A percentile compares a stretch with the other conserved stretches of the same genome.
Evolutionary conservation across 2,888 invertebrate species (phyloP).

Genomic region (Apocheima hispidaria): DNA sequence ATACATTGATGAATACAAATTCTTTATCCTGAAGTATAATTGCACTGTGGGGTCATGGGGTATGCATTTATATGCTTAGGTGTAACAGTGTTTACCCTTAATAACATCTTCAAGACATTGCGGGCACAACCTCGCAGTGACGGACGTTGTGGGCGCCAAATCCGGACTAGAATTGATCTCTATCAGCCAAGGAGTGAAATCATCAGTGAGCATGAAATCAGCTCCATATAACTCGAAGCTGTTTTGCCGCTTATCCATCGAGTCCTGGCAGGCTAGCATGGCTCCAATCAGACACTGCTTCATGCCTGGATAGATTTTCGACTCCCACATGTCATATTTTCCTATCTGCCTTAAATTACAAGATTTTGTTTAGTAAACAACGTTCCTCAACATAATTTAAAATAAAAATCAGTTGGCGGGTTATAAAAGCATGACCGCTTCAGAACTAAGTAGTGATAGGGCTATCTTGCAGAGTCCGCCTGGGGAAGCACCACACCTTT

Average conservation of each 20-base stretch:
- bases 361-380: conserved; percentile 7
- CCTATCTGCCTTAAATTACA: conserved; percentile 88
- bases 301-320: conserved; percentile 95
- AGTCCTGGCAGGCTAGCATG: conserved; percentile 94
- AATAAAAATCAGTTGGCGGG: not conserved
- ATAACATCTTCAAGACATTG: conserved; percentile 95
- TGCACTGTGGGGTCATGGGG: no score
- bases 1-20: no score
- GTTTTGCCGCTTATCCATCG: conserved; percentile 92
- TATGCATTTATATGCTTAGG: no score
- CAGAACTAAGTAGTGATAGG: no score
- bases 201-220: conserved; percentile 97
- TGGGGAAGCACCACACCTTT: no score
- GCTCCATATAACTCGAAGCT: conserved; percentile 98
- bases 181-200: conserved; percentile 95
- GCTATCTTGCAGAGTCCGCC: no score
- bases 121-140: conserved; percentile 94
- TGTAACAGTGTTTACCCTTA: conserved; percentile 90
- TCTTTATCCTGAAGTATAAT: no score
- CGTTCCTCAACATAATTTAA: conserved; percentile 16
- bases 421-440: no score
- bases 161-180: conserved; percentile 98
- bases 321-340: conserved; percentile 92
- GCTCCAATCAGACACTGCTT: conserved; percentile 91
- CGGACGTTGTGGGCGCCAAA: conserved; percentile 95